phyloP scores from a whole-genome alignment of 2,888 invertebrate species.

The Lycia hirtaria region DNA sequence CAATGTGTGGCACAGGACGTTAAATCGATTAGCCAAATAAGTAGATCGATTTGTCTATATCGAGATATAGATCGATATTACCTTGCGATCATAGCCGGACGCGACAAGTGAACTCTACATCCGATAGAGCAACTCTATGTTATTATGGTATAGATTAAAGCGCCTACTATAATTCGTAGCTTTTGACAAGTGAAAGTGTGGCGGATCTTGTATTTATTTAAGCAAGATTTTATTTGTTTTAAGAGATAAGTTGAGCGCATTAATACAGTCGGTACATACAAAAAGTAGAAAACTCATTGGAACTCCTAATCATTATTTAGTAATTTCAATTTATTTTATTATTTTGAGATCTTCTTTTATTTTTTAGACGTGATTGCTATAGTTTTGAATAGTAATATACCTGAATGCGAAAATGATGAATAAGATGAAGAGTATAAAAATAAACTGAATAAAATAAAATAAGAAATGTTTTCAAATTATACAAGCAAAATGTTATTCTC shows the following conservation, averaged over 20 bases:
- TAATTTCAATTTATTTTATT: no score
- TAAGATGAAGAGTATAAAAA: no score
- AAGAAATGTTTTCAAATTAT: no score
- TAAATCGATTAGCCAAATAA: conserved; percentile 38
- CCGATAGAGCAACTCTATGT: conserved; percentile 29
- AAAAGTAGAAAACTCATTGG: no score
- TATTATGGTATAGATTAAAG: conserved; percentile 27
- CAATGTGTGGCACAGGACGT: conserved; percentile 28
- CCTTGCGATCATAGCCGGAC: conserved; percentile 54
- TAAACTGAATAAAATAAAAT: no score
- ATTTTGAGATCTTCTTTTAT: no score
- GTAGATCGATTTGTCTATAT: conserved; percentile 35
- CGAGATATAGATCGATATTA: conserved; percentile 40
- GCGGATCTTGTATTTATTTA: conserved; percentile 27
- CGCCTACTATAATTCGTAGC: conserved; percentile 40
- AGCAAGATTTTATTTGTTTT: conserved; percentile 12
- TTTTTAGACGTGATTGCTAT: no score
- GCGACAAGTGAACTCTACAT: conserved; percentile 48
- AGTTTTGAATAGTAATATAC: no score
- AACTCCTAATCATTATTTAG: no score
- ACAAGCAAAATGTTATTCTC: no score
- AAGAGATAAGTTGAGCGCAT: not conserved
- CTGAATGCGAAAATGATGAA: no score
- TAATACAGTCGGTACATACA: no score
- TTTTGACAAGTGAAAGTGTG: conserved; percentile 44